Conservation (phyloP, 2,888 invertebrate species). For the Neoscelio sp. region DNA sequence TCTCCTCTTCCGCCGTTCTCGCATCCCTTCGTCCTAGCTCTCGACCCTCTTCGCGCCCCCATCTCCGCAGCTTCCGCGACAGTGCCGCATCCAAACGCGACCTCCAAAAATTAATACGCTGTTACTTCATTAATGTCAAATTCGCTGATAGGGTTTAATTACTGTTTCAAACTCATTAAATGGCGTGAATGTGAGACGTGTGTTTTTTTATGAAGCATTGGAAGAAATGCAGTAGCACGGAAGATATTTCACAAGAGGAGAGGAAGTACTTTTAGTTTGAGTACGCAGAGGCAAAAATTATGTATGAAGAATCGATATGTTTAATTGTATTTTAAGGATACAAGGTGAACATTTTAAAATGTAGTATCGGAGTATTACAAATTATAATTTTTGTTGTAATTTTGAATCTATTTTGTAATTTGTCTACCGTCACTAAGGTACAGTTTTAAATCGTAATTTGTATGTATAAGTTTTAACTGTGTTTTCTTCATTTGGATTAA, state of each 20-base stretch:
- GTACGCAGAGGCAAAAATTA: too few relatives aligned
- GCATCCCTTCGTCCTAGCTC: slow-evolving; percentile 46
- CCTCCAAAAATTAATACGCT: slow-evolving; percentile 54
- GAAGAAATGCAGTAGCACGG: slow-evolving; percentile 15
- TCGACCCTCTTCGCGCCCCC: slow-evolving; percentile 34
- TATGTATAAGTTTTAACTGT: too few relatives aligned
- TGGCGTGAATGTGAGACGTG: background rate
- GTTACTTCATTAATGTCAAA: slow-evolving; percentile 46
- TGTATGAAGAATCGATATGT: too few relatives aligned
- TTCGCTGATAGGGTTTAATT: slow-evolving; percentile 45
- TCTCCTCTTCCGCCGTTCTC: slow-evolving; percentile 50
- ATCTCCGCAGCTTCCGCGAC: slow-evolving; percentile 22
- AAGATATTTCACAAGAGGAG: background rate
- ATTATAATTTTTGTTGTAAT: too few relatives aligned
- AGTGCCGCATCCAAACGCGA: background rate
- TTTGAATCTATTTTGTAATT: too few relatives aligned
- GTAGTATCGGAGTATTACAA: too few relatives aligned
- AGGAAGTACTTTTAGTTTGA: background rate
- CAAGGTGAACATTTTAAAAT: too few relatives aligned
- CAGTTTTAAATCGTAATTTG: too few relatives aligned
- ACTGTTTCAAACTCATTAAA: slow-evolving; percentile 45
- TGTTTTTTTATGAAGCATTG: too few relatives aligned
- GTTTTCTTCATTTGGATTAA: too few relatives aligned
- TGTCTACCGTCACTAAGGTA: too few relatives aligned
- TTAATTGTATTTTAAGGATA: too few relatives aligned